A percentile compares a stretch with the other conserved stretches of the same genome.
Conservation (phyloP, 2,888 invertebrate genomes). For the Drosophila neotestacea region DNA sequence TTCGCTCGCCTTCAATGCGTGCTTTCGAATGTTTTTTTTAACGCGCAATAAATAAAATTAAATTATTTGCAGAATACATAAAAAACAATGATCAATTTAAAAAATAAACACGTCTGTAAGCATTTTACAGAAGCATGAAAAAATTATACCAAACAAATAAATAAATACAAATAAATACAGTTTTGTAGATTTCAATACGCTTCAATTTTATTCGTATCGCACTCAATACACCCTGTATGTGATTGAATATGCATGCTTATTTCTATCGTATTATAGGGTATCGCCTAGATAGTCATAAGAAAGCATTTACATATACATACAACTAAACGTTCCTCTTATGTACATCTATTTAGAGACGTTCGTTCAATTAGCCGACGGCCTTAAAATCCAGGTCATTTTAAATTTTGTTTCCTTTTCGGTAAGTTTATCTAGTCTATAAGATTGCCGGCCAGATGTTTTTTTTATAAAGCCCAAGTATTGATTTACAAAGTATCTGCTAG, state of each 20-base stretch:
- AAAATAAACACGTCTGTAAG: slow-evolving; percentile 74
- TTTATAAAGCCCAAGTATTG: background rate
- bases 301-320: too few species aligned
- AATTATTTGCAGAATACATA: slow-evolving; percentile 65
- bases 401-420: too few species aligned
- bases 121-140: slow-evolving; percentile 47
- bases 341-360: too few species aligned
- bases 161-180: slow-evolving; percentile 60
- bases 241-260: too few species aligned
- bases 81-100: slow-evolving; percentile 71
- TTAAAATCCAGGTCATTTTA: too few species aligned
- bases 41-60: slow-evolving; percentile 74
- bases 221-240: background rate
- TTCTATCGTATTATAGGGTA: too few species aligned
- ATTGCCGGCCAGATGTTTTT: too few species aligned
- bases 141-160: slow-evolving; percentile 31
- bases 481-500: background rate
- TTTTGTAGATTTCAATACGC: slow-evolving; percentile 63
- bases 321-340: too few species aligned
- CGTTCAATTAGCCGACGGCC: too few species aligned
- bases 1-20: slow-evolving; percentile 32
- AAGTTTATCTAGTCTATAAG: background rate
- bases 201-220: slow-evolving; percentile 45
- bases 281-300: too few species aligned
- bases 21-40: slow-evolving; percentile 24